A percentile compares a stretch with the other conserved stretches of the same genome.
Conservation (phyloP, 2,113 vertebrate species). For the Embiotoca jacksoni region DNA sequence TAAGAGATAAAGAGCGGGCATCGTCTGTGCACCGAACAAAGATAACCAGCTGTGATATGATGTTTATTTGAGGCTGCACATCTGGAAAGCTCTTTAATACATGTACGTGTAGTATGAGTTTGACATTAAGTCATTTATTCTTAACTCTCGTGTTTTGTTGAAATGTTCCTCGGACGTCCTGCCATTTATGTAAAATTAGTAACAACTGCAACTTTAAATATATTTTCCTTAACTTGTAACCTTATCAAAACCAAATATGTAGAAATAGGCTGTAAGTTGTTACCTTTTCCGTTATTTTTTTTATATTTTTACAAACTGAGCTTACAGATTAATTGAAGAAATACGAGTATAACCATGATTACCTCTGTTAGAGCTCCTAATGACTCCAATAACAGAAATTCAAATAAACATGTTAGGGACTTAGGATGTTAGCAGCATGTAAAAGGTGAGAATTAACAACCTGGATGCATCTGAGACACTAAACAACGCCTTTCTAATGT, state of each 20-base stretch:
- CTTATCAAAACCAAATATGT: background rate
- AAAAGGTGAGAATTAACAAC: background rate
- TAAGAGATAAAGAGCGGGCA: slow-evolving; percentile 27
- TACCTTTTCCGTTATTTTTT: background rate
- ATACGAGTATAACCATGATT: too few relatives aligned
- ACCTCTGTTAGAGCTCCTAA: too few relatives aligned
- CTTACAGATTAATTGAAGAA: too few relatives aligned
- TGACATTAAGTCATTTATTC: slow-evolving; percentile 19
- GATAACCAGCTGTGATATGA: slow-evolving; percentile 31
- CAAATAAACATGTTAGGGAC: background rate
- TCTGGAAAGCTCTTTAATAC: slow-evolving; percentile 11
- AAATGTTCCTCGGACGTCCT: background rate
- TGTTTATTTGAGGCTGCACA: slow-evolving; percentile 28
- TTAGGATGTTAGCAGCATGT: background rate
- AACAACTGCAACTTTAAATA: background rate
- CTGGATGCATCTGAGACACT: too few relatives aligned
- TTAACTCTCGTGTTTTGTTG: background rate
- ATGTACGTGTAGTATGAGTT: slow-evolving; percentile 11
- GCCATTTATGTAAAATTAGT: background rate
- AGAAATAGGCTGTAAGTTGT: background rate
- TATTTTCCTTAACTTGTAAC: background rate
- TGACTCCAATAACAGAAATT: too few relatives aligned
- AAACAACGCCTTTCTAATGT: too few relatives aligned
- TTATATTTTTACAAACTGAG: background rate
- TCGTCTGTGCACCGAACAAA: slow-evolving; percentile 27